Evolutionary conservation across 2,113 vertebrate genomes (phyloP).

Genomic region (Archocentrus centrarchus): DNA sequence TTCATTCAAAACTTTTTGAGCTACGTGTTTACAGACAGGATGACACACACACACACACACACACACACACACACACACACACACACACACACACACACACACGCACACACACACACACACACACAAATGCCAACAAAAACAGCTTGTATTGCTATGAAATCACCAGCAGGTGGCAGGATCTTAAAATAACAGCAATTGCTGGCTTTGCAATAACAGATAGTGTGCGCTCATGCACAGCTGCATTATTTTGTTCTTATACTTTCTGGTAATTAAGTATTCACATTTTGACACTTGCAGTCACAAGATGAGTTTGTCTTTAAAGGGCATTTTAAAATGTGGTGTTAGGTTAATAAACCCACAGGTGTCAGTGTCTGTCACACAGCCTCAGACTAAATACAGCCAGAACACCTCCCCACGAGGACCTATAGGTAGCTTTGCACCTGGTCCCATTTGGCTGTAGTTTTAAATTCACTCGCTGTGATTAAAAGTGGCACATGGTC

Average conservation of each 20-base stretch:
- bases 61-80: too few species aligned
- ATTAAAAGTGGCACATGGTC: conserved; percentile 22
- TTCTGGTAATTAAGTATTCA: background rate
- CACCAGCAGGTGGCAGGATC: conserved; percentile 61
- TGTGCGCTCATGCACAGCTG: background rate
- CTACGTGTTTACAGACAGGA: too few species aligned
- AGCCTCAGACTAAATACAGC: conserved; percentile 68
- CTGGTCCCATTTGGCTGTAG: conserved; percentile 49
- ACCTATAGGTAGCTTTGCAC: conserved; percentile 65
- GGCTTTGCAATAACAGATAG: background rate
- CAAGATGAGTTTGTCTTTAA: background rate
- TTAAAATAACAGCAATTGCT: background rate
- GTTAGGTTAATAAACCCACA: conserved; percentile 58
- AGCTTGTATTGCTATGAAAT: conserved; percentile 14
- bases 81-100: too few species aligned
- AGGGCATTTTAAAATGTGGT: conserved; percentile 47
- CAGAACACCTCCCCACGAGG: conserved; percentile 20
- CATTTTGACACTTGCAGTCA: background rate
- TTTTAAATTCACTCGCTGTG: conserved; percentile 51
- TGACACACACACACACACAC: too few species aligned
- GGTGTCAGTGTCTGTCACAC: conserved; percentile 74
- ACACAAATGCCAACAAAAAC: background rate
- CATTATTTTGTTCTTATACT: conserved; percentile 1
- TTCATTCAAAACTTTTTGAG: too few species aligned
- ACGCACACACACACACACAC: too few species aligned